Evolutionary conservation across 2,888 invertebrate genomes (phyloP), one percentile per base, ranked within the genome.

Genomic region (Hyles lineata): DNA sequence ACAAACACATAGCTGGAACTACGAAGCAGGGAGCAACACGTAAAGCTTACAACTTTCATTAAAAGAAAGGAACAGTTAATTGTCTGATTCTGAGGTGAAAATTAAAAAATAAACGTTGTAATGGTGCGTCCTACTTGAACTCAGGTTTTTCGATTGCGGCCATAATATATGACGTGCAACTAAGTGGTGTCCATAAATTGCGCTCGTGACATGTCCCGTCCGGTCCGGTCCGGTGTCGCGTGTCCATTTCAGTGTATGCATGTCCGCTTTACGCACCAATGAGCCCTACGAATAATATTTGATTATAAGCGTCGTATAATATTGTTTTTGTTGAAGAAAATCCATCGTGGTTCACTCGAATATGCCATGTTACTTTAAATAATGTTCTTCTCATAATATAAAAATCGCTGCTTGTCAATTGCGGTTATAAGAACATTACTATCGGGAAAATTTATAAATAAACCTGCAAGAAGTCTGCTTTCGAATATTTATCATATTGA

Each of bases 151-250:
- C 78, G 79, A 85, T 85, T 81, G 81, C 80, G 75, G 80, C 78
- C 79, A 80, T 81, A 81, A 80, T 80, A 80, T 88, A 89, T 90
- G 89, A 90, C 91, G 89, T 90, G 89, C 87, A 82, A 87, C 83
- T 90, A 90, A 90, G 88, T 89, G 88, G 85, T 80, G 83, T 80
- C 88, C 80, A 89, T 90, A 90, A 91, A 91, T 90, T 83, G 83
- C 79, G 80, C 78, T 81, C 84, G 84, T 87, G 90, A 85, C 89
- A 86, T 82, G 84, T 81, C 76, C 87, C 86, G 89, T 89, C 89
- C 81, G 86, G 88, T 89, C 89, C 81, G 78, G 80, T 84, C 78
- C 85, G 81, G 83, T 86, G 88, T 89, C 86, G 88, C 87, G 83
- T 90, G 88, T 87, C 84, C 80, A 83, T 75, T 70, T 78, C 77